Evolutionary conservation across 2,797 vertebrate genomes (phyloP).

Genomic region (Bryconaethiops microstoma): DNA sequence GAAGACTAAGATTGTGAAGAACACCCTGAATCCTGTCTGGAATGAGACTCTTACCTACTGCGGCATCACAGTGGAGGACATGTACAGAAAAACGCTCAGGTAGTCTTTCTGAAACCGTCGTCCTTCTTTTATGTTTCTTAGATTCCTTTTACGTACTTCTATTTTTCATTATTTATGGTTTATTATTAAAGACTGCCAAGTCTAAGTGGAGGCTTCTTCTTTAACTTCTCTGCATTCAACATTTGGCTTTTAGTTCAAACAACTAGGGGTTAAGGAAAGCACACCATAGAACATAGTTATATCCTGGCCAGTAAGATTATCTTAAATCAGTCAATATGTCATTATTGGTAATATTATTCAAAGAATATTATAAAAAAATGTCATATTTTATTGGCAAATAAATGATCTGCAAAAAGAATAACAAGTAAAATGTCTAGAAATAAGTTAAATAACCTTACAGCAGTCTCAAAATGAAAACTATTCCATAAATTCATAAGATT

Average conservation of each 20-base stretch:
- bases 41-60: conserved; percentile 74
- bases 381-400: too few species aligned
- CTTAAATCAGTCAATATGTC: too few species aligned
- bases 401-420: too few species aligned
- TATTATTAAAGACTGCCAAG: not conserved
- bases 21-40: conserved; percentile 76
- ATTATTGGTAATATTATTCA: too few species aligned
- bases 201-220: not conserved
- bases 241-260: not conserved
- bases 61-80: conserved; percentile 55
- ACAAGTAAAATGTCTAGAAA: too few species aligned
- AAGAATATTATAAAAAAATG: too few species aligned
- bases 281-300: too few species aligned
- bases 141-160: not conserved
- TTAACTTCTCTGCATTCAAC: not conserved
- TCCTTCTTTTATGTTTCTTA: conserved; percentile 10
- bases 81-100: conserved; percentile 43
- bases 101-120: conserved; percentile 24
- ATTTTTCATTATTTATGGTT: conserved; percentile 38
- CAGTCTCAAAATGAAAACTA: too few species aligned
- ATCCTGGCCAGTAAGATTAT: too few species aligned
- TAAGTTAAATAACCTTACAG: too few species aligned
- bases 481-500: too few species aligned
- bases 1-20: conserved; percentile 76
- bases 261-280: not conserved